These are phyloP conservation scores for Epinephelus coioides DNA, from an alignment of 2,797 vertebrate species.

Conservation along the genomic window DNA sequence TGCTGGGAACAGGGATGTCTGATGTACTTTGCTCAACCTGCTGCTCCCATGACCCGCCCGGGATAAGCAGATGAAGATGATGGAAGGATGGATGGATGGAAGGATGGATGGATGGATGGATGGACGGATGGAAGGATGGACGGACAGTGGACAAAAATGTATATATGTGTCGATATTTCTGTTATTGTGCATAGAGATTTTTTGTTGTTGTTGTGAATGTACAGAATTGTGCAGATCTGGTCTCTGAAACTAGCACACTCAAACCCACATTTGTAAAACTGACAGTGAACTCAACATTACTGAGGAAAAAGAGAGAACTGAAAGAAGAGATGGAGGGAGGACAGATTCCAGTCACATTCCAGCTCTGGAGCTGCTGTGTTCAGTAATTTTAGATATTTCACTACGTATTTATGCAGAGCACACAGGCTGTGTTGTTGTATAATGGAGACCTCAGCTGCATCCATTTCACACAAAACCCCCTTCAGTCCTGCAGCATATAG, in stretches of 20 bases:
- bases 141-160: too few species aligned
- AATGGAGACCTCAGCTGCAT: slow-evolving; percentile 7
- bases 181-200: not conserved
- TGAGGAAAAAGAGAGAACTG: not conserved
- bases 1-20: too few species aligned
- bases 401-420: not conserved
- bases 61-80: too few species aligned
- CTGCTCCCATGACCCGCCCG: too few species aligned
- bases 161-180: not conserved
- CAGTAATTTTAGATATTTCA: slow-evolving; percentile 45
- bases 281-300: accelerated
- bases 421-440: slow-evolving; percentile 34
- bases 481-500: slow-evolving; percentile 20
- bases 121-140: too few species aligned
- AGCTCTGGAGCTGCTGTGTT: slow-evolving; percentile 21
- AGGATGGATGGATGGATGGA: too few species aligned
- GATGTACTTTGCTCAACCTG: too few species aligned
- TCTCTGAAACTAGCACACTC: not conserved
- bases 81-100: too few species aligned
- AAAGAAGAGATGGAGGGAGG: not conserved
- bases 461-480: slow-evolving; percentile 10
- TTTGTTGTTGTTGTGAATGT: not conserved
- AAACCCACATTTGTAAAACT: not conserved
- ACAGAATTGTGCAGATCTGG: too few species aligned
- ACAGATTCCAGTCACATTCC: slow-evolving; percentile 32